Conservation (phyloP, 2,113 vertebrate genomes). For the Sebastes fasciatus region DNA sequence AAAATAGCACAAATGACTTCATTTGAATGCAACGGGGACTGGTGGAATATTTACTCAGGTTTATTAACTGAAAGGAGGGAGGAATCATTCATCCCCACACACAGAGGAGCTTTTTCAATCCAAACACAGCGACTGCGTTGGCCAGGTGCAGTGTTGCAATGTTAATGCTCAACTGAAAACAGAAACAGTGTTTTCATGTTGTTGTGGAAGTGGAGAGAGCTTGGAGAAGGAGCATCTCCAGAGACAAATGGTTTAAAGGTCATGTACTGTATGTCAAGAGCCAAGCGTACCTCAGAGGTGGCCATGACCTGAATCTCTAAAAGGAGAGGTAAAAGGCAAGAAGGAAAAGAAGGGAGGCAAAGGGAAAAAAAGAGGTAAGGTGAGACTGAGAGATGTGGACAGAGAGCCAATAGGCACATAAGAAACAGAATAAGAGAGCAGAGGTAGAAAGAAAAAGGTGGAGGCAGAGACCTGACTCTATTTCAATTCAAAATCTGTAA, state of each 20-base stretch:
- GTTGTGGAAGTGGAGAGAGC: conserved; percentile 32
- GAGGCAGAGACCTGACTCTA: background rate
- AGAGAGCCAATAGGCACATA: background rate
- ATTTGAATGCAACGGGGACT: conserved; percentile 35
- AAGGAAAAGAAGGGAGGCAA: background rate
- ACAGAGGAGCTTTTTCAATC: background rate
- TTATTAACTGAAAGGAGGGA: conserved; percentile 29
- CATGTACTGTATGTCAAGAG: conserved; percentile 43
- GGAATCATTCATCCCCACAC: conserved; percentile 16
- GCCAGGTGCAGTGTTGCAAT: conserved; percentile 33
- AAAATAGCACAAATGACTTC: conserved; percentile 49
- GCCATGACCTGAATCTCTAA: conserved; percentile 51
- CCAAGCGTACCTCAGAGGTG: conserved; percentile 26
- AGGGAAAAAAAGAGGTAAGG: too few relatives aligned
- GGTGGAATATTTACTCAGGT: conserved; percentile 1
- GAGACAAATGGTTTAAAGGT: conserved; percentile 66
- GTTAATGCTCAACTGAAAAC: conserved; percentile 22
- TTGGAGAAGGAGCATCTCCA: conserved; percentile 35
- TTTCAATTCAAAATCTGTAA: background rate
- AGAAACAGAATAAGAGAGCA: background rate
- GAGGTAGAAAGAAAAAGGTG: background rate
- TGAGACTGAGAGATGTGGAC: background rate
- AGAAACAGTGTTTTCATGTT: conserved; percentile 14
- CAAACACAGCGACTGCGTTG: background rate
- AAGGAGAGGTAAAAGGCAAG: background rate